Evolutionary conservation across 2,888 invertebrate species (phyloP), one percentile per base, ranked within the genome.

Genomic region (Dromius quadrimaculatus): DNA sequence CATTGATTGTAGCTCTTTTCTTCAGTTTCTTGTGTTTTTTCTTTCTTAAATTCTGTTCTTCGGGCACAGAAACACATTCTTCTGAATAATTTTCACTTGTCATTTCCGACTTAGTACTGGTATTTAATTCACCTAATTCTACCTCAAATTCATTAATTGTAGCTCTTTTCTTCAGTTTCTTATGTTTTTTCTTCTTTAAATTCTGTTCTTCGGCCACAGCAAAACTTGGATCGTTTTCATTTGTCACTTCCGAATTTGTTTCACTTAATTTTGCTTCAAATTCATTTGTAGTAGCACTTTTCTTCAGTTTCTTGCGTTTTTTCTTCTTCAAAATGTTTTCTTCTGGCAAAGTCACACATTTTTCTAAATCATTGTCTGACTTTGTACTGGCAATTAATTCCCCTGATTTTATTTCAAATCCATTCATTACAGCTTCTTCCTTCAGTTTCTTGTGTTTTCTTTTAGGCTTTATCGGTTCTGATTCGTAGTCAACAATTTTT

Each of bases 241-340:
- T 38, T 11, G 38, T 5, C 38, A 15, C 6, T 43, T 13, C 28
- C 6, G 28, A 6, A 5, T 5, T 8, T 28, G 28, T 28, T 28
- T 28, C 28, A 5, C 4, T 8, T 8, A 6, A 28, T 28, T 28
- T 3, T 28, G 8, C 28, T 5, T 28, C 28, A 5, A 6, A 28
- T 5, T 28, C 4, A 28, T 28, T 28, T 28, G 3, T 8, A 28
- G 3, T 28, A 3, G 28, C 3, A 5, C 6, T 28, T 28, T 28
- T 22, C 13, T 50, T 50, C 28, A 47, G 23, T 23, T 54, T 54
- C 19, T 43, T 43, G 1, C 17, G 9, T 43, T 43, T 43, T 19
- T 43, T 43, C 43, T 43, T 43, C 17, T 15, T 15, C 9, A 15
- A 2, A 1, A 4, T 43, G 6, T 9, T 9, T 6, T 19, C 19